phyloP scores from a whole-genome alignment of 2,888 invertebrate species.

The Heliconius sara region DNA sequence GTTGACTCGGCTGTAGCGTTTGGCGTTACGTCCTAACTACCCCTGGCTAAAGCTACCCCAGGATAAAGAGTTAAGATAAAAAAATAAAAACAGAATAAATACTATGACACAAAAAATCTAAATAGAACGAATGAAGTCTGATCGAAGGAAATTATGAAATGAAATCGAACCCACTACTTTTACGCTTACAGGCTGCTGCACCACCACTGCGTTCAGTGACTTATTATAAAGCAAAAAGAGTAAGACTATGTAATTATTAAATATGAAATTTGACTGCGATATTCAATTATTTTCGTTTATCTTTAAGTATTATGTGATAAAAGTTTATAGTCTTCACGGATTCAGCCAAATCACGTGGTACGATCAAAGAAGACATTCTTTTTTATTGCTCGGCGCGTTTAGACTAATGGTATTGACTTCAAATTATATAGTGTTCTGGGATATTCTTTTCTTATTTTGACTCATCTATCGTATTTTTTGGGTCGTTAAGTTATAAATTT shows the following conservation, averaged over 20 bases:
- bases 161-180: neutral
- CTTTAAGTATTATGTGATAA: conserved; percentile 28
- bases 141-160: too few species aligned
- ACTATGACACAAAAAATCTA: too few species aligned
- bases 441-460: neutral
- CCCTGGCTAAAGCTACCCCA: too few species aligned
- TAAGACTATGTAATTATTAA: neutral
- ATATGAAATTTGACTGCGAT: conserved; percentile 2
- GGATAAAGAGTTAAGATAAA: too few species aligned
- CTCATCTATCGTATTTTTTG: neutral
- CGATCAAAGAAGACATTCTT: conserved; percentile 28
- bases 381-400: conserved; percentile 30
- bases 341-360: conserved; percentile 29
- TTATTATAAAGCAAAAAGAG: too few species aligned
- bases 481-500: neutral
- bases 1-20: too few species aligned
- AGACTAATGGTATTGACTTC: conserved; percentile 31
- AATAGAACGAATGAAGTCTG: too few species aligned
- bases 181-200: neutral
- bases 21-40: too few species aligned
- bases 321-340: conserved; percentile 31
- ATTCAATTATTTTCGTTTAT: conserved; percentile 31
- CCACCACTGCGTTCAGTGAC: too few species aligned
- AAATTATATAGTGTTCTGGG: neutral
- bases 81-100: too few species aligned